These are phyloP conservation scores for Budorcas taxicolor DNA, from an alignment of 2,113 vertebrate genomes.

Conservation along the genomic window DNA sequence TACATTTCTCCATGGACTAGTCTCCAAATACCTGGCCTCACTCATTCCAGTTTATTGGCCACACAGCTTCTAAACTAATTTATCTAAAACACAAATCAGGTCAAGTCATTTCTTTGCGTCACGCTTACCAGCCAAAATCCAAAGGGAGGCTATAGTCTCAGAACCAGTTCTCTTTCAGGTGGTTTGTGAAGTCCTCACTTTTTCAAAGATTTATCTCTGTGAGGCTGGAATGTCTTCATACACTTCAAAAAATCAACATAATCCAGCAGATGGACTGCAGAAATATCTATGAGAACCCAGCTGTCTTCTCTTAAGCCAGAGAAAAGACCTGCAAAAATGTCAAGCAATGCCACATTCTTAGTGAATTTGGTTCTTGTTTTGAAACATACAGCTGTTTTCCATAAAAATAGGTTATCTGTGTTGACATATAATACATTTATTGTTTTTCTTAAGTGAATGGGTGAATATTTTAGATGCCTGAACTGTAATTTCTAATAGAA, in stretches of 20 bases:
- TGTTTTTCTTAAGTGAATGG: slow-evolving; percentile 5
- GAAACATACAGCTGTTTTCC: neutral
- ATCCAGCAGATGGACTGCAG: neutral
- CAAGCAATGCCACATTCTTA: neutral
- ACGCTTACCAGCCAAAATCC: neutral
- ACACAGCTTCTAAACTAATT: neutral
- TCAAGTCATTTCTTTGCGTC: neutral
- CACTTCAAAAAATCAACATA: neutral
- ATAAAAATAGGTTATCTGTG: slow-evolving; percentile 8
- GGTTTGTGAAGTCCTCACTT: neutral
- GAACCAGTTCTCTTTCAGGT: neutral
- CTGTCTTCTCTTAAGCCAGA: neutral
- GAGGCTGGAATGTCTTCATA: neutral
- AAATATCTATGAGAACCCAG: neutral
- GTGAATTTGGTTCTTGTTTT: neutral
- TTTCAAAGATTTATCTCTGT: neutral
- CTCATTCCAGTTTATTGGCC: neutral
- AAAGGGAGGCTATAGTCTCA: neutral
- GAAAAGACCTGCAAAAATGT: neutral
- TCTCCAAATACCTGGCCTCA: neutral
- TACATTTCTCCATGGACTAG: neutral
- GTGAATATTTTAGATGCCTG: neutral
- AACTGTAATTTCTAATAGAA: neutral
- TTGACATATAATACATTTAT: neutral
- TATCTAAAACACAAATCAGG: neutral